Conservation (phyloP, 2,888 invertebrate species). For the Siphonodentalium dalli region DNA sequence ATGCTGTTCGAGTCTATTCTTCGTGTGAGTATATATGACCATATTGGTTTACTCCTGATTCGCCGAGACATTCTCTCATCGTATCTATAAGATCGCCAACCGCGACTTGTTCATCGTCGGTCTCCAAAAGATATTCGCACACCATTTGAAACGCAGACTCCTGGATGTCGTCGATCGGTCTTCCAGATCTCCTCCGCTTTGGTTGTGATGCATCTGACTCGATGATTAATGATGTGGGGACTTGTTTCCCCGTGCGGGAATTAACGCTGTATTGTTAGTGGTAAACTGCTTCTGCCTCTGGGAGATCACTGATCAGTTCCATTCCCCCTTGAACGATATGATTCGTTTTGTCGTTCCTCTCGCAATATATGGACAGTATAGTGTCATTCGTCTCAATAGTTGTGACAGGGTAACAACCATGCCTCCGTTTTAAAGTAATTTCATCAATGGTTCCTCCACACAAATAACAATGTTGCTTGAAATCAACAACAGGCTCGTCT, state of each 20-base stretch:
- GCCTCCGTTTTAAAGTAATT: too few species aligned
- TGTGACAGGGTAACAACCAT: too few species aligned
- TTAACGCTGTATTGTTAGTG: conserved; percentile 18
- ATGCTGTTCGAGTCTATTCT: conserved; percentile 24
- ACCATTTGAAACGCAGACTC: conserved; percentile 3
- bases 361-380: too few species aligned
- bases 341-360: too few species aligned
- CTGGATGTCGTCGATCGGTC: conserved; percentile 1
- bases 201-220: too few species aligned
- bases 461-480: too few species aligned
- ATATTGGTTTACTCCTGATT: conserved; percentile 9
- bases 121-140: conserved; percentile 13
- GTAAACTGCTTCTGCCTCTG: conserved; percentile 19
- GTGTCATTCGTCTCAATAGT: too few species aligned
- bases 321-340: too few species aligned
- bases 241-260: conserved; percentile 11
- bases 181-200: neutral
- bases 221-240: neutral
- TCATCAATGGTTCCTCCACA: too few species aligned
- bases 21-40: conserved; percentile 31
- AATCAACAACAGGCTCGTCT: too few species aligned
- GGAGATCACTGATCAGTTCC: conserved; percentile 12
- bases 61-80: conserved; percentile 16
- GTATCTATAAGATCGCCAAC: conserved; percentile 13
- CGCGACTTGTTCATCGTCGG: conserved; percentile 22